Base-by-base conservation (phyloP, 2,797 vertebrate species). In the Myotis planiceps region DNA sequence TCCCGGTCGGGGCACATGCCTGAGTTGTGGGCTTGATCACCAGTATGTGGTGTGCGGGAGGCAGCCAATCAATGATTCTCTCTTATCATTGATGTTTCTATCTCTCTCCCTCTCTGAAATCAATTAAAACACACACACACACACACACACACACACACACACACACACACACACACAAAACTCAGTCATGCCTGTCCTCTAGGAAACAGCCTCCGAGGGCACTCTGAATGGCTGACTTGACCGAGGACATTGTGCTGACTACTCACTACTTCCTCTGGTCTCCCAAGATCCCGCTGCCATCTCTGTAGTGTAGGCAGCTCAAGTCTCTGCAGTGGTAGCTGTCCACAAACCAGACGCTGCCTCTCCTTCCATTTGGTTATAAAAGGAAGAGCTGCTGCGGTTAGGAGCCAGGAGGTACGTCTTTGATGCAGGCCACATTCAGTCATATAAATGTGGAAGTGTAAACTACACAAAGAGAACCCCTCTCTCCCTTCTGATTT, bases 401-500 rank as follows among this genome's bases (percentile, higher is more conserved):
- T 76, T 2, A 86, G 29, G 51, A 37, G 47, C 58, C 75, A 88
- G 29, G 90, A 94, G 97, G 93, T 66, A 93, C 68, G 7, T 42
- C 90, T 95, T 63, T 92, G 96, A 93, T 63, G 79, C 25, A 71
- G 82, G 68, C 69, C 79, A 80, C 82, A 68, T 60, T 60, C 96
- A 91, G 78, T 39, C 60, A 85, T 29, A 37, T 81, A 94, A 94
- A 94, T 25, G 3, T 88, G 83, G 86, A 96, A 94, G 89, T 96
- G 23, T 89, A 80, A 98, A 92, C 15, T 68, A 92, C 98, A 97
- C 69, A 53, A 91, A 96, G 96, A 83, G 90, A 96, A 96, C 42
- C 1, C 60, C 0, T 51, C 0, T 84, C 1, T 86, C 95, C 55
- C 49, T 83, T 96, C 37, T 68, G 5, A 4, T 93, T 96, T 93